phyloP scores from a whole-genome alignment of 2,797 vertebrate genomes.

The Hyperoplus lanceolatus region DNA sequence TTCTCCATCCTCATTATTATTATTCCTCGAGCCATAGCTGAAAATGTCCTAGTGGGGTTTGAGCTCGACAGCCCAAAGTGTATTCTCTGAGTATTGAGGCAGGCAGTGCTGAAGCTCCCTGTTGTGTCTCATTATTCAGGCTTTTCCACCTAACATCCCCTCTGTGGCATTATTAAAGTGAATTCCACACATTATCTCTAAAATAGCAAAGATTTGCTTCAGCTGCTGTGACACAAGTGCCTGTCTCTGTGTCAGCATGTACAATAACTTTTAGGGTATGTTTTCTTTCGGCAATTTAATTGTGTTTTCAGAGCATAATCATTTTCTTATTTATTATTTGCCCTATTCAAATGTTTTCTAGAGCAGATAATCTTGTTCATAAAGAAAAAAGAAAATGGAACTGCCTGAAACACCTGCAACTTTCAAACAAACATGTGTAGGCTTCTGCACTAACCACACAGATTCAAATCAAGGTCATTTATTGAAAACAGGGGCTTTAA shows the following conservation, averaged over 20 bases:
- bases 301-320: neutral
- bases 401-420: constrained; percentile 21
- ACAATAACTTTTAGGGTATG: neutral
- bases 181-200: neutral
- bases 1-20: constrained; percentile 22
- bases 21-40: constrained; percentile 9
- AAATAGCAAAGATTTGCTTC: constrained; percentile 2
- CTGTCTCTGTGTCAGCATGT: neutral
- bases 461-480: constrained; percentile 45
- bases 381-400: constrained; percentile 37
- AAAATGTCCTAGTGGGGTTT: constrained; percentile 38
- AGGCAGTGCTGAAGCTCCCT: constrained; percentile 34
- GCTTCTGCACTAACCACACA: neutral
- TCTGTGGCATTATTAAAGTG: constrained; percentile 7
- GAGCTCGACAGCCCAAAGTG: constrained; percentile 12
- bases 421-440: neutral
- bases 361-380: constrained; percentile 1
- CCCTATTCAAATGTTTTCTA: neutral
- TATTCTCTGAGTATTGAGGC: constrained; percentile 17
- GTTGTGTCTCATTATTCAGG: constrained; percentile 42
- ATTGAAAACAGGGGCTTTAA: constrained; percentile 1
- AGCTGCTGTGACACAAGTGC: neutral
- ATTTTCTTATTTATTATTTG: neutral
- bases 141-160: constrained; percentile 3
- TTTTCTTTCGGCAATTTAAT: neutral